Evolutionary conservation across 92 coral and sea anemone genomes (phyloP).

Genomic region (Paramuricea clavata): DNA sequence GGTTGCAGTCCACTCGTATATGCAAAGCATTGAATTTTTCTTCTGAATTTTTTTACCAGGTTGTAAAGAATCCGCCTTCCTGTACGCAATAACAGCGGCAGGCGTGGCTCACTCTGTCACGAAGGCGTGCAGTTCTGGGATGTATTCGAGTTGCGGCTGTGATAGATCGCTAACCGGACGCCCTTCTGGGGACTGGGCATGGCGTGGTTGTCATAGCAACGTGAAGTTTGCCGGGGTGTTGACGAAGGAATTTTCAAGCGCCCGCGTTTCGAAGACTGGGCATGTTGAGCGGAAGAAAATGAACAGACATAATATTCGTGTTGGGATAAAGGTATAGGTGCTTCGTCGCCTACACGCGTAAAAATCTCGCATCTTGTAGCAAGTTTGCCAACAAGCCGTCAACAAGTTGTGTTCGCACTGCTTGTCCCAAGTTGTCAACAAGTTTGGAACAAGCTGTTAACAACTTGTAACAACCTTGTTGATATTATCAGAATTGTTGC

Average conservation of each 20-base stretch:
- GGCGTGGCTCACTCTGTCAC: constrained; percentile 96
- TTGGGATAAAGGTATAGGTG: constrained; percentile 86
- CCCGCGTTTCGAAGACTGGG: constrained; percentile 79
- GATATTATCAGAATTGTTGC: no score
- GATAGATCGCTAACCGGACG: constrained; percentile 80
- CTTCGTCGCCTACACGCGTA: neutral
- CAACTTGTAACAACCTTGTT: no score
- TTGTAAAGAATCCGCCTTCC: constrained; percentile 90
- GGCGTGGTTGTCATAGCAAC: constrained; percentile 97
- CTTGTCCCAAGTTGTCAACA: no score
- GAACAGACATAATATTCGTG: constrained; percentile 93
- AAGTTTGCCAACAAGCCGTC: no score
- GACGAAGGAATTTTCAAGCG: constrained; percentile 86
- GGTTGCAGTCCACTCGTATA: no score
- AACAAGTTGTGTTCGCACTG: no score
- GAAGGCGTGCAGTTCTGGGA: constrained; percentile 84
- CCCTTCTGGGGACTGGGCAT: constrained; percentile 86
- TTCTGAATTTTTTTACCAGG: constrained; percentile 56
- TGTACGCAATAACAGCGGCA: constrained; percentile 94
- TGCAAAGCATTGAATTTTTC: neutral
- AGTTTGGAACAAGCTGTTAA: no score
- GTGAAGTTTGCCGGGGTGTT: constrained; percentile 86
- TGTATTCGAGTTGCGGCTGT: constrained; percentile 87
- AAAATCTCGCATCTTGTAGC: no score
- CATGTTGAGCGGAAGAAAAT: constrained; percentile 72